These are phyloP conservation scores for Andrena hattorfiana DNA, from an alignment of 2,888 invertebrate genomes.

Conservation along the genomic window DNA sequence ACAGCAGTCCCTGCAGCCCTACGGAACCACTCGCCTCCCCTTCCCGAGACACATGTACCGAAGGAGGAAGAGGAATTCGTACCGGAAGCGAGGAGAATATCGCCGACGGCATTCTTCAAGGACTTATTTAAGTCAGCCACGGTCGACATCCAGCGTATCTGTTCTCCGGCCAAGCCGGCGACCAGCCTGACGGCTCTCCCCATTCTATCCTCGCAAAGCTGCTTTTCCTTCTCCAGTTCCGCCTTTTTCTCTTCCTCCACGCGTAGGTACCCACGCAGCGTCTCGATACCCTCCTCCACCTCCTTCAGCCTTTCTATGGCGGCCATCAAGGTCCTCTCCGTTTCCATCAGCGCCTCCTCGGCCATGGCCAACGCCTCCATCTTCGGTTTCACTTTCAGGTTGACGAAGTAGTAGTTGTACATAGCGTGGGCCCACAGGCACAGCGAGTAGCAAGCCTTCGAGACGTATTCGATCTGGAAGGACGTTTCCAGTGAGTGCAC, in stretches of 20 bases:
- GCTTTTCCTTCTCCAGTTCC: conserved; percentile 91
- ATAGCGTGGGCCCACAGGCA: conserved; percentile 97
- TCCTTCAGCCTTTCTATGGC: conserved; percentile 93
- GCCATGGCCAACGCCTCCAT: conserved; percentile 93
- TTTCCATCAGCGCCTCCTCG: conserved; percentile 88
- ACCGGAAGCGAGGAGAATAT: conserved; percentile 90
- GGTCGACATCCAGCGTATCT: conserved; percentile 90
- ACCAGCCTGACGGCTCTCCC: conserved; percentile 90
- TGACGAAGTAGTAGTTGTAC: conserved; percentile 96
- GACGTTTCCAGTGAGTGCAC: not conserved
- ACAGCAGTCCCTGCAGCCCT: too few relatives aligned
- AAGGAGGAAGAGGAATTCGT: not conserved
- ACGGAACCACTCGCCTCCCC: too few relatives aligned
- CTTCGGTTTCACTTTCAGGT: conserved; percentile 94
- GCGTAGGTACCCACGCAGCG: conserved; percentile 89
- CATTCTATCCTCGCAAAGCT: conserved; percentile 91
- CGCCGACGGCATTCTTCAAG: conserved; percentile 88
- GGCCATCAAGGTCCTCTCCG: conserved; percentile 89
- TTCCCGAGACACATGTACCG: not conserved
- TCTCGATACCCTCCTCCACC: conserved; percentile 91
- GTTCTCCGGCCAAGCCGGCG: conserved; percentile 89
- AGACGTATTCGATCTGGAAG: conserved; percentile 86
- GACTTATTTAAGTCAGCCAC: conserved; percentile 86
- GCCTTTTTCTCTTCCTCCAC: conserved; percentile 90
- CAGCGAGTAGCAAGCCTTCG: conserved; percentile 92